phyloP scores from a whole-genome alignment of 2,797 vertebrate species.

The Passerculus sandwichensis region DNA sequence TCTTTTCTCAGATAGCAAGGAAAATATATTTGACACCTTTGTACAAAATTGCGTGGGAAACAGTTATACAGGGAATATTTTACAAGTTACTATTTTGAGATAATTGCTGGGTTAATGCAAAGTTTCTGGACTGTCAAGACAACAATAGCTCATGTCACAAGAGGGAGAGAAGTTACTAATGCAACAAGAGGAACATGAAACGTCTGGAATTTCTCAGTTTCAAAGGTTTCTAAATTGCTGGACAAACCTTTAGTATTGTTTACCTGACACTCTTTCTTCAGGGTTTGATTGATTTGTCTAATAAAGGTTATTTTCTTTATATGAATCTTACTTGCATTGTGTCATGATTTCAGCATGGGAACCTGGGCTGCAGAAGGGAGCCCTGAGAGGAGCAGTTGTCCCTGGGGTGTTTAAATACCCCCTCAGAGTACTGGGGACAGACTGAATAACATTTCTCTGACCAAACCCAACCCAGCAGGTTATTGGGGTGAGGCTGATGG shows the following conservation, averaged over 20 bases:
- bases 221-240: conserved; percentile 48
- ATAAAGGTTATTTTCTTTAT: conserved; percentile 72
- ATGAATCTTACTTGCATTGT: neutral
- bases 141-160: neutral
- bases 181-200: neutral
- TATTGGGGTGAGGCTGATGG: neutral
- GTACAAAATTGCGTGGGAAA: neutral
- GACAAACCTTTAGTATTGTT: conserved; percentile 34
- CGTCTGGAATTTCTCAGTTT: neutral
- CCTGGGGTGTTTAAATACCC: neutral
- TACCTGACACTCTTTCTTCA: conserved; percentile 50
- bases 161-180: neutral
- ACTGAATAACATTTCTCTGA: neutral
- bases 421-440: neutral
- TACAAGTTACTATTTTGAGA: neutral
- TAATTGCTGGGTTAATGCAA: neutral
- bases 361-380: neutral
- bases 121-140: neutral
- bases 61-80: neutral
- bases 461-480: neutral
- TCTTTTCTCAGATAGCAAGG: neutral
- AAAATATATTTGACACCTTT: neutral
- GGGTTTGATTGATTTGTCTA: conserved; percentile 56
- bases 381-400: accelerated
- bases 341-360: neutral